Conservation (phyloP, 2,797 vertebrate genomes). For the Gambusia yucatana region DNA sequence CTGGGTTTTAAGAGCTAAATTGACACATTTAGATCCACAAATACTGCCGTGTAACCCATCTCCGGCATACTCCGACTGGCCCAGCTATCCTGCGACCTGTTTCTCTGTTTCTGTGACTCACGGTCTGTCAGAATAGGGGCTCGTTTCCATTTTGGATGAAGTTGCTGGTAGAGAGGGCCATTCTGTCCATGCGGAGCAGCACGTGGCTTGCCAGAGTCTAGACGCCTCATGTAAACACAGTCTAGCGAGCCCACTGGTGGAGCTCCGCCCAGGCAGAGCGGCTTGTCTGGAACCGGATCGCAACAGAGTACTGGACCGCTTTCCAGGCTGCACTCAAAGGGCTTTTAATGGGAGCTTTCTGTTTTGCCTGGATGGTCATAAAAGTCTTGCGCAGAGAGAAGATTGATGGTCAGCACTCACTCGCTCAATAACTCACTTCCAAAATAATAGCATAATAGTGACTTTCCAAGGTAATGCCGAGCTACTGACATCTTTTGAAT, state of each 20-base stretch:
- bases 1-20: slow-evolving; percentile 32
- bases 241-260: slow-evolving; percentile 63
- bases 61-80: background rate
- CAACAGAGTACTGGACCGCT: slow-evolving; percentile 35
- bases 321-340: slow-evolving; percentile 12
- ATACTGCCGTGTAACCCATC: slow-evolving; percentile 37
- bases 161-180: slow-evolving; percentile 48
- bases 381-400: slow-evolving; percentile 1
- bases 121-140: slow-evolving; percentile 50
- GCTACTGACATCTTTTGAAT: slow-evolving; percentile 7
- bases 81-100: slow-evolving; percentile 10
- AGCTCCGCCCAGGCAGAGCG: slow-evolving; percentile 45
- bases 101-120: slow-evolving; percentile 53
- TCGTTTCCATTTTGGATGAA: slow-evolving; percentile 72
- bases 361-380: slow-evolving; percentile 7
- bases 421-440: background rate
- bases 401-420: background rate
- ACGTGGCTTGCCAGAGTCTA: slow-evolving; percentile 68
- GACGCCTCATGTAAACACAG: slow-evolving; percentile 75
- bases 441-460: background rate
- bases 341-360: slow-evolving; percentile 15
- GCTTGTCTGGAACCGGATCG: slow-evolving; percentile 34
- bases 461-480: background rate
- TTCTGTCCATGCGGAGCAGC: slow-evolving; percentile 63
- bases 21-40: slow-evolving; percentile 45